Conservation (phyloP, 2,888 invertebrate species). For the Macropis europaea region DNA sequence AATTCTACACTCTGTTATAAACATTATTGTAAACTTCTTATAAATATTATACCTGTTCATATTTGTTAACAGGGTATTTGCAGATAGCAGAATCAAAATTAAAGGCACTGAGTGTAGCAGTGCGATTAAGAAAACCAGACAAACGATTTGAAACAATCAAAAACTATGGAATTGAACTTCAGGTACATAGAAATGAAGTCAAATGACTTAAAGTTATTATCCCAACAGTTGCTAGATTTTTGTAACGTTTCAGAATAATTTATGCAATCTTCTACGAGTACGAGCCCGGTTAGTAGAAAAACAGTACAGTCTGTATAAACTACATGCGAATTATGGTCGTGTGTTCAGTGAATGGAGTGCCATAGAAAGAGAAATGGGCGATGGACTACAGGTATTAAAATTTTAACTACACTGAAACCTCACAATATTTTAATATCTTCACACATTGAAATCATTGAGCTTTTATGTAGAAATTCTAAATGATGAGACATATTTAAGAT, state of each 20-base stretch:
- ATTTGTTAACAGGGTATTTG: constrained; percentile 83
- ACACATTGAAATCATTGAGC: background rate
- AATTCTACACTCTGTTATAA: constrained; percentile 14
- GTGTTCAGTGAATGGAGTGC: constrained; percentile 93
- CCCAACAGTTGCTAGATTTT: background rate
- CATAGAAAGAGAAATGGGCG: constrained; percentile 90
- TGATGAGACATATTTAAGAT: constrained; percentile 5
- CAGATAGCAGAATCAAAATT: constrained; percentile 90
- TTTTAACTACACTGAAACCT: background rate
- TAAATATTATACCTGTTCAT: background rate
- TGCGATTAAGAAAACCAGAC: constrained; percentile 87
- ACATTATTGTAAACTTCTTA: background rate
- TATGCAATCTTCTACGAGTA: constrained; percentile 78
- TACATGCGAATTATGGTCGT: constrained; percentile 90
- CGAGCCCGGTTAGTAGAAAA: constrained; percentile 87
- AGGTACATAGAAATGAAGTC: constrained; percentile 79
- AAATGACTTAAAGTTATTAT: background rate
- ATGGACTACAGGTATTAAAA: constrained; percentile 84
- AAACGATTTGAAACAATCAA: constrained; percentile 88
- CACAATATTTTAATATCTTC: background rate
- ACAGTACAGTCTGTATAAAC: constrained; percentile 88
- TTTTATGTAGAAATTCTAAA: background rate
- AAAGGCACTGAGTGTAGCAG: constrained; percentile 87
- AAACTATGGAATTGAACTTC: constrained; percentile 87
- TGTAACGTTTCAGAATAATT: constrained; percentile 73